Conservation (phyloP, 2,797 vertebrate species). For the Lepidocolaptes lacrymiger region DNA sequence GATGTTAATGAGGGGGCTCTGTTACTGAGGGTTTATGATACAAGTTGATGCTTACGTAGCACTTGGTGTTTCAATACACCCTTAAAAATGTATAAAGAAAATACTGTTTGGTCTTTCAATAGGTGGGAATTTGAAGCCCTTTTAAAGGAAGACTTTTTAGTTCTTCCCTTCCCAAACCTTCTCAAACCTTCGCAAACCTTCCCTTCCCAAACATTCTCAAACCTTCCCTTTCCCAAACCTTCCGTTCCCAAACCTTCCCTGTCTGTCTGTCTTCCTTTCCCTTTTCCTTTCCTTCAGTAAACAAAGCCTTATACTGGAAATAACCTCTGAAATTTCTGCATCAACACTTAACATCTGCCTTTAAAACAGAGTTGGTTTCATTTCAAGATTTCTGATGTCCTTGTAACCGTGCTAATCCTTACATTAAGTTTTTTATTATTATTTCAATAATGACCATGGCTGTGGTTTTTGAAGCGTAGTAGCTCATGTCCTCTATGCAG, state of each 20-base stretch:
- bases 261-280: no score
- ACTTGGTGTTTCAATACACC: background rate
- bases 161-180: background rate
- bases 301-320: background rate
- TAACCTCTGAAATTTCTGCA: background rate
- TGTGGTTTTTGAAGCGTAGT: background rate
- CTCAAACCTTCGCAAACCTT: no score
- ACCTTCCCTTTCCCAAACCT: no score
- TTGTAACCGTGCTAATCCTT: background rate
- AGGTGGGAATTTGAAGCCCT: background rate
- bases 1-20: background rate
- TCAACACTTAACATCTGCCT: background rate
- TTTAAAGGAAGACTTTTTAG: background rate
- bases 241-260: no score
- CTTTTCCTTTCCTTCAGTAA: background rate
- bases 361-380: background rate
- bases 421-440: background rate
- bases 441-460: background rate
- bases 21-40: no score
- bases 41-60: accelerated
- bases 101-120: background rate
- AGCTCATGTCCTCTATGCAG: background rate
- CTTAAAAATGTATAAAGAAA: background rate
- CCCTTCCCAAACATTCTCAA: no score
- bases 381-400: background rate